These are phyloP conservation scores for Spatulosminthurus flaviceps DNA, from an alignment of 2,888 invertebrate species.

Conservation along the genomic window DNA sequence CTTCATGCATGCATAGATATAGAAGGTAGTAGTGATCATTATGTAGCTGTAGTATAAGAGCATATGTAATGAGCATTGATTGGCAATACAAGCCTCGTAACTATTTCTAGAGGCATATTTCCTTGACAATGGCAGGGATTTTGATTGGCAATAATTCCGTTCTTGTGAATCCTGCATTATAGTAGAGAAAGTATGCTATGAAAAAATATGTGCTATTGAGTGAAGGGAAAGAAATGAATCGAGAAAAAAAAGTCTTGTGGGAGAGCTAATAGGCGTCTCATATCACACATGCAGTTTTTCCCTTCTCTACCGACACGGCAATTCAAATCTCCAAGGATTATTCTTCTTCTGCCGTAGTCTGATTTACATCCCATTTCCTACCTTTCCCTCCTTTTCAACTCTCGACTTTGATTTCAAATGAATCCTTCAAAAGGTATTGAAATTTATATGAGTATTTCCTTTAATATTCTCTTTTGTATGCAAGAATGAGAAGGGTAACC, in stretches of 20 bases:
- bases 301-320: slow-evolving; percentile 30
- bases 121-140: not conserved
- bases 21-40: no score
- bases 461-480: no score
- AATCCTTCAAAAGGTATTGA: not conserved
- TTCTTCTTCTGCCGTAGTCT: slow-evolving; percentile 22
- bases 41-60: not conserved
- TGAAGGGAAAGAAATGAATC: slow-evolving; percentile 41
- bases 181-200: no score
- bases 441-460: not conserved
- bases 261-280: slow-evolving; percentile 55
- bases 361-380: slow-evolving; percentile 11
- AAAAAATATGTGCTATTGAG: no score
- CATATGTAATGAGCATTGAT: not conserved
- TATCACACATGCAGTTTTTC: slow-evolving; percentile 55
- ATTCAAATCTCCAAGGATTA: slow-evolving; percentile 30
- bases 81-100: not conserved
- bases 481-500: no score
- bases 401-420: not conserved
- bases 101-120: not conserved
- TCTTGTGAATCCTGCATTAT: no score
- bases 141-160: slow-evolving; percentile 3
- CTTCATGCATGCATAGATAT: no score
- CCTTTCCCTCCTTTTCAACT: not conserved
- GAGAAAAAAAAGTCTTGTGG: slow-evolving; percentile 49